Percentiles rank a stretch among this genome's conserved stretches.
Conservation (phyloP, 2,888 invertebrate genomes). For the Sceliomorpha sp. region DNA sequence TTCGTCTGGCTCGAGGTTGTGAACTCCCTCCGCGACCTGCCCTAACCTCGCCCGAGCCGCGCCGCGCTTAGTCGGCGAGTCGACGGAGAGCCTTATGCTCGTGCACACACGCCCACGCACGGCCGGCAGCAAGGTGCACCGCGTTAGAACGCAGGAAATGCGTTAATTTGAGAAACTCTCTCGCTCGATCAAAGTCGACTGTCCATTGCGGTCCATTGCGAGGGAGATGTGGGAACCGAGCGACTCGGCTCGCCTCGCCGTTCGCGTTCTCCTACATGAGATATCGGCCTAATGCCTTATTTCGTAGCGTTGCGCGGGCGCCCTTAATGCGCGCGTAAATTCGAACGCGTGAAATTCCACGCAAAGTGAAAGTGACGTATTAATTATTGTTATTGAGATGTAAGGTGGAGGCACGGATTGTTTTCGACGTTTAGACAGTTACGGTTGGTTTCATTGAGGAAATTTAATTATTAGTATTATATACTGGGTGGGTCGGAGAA, state of each 20-base stretch:
- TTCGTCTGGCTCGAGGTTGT: conserved; percentile 21
- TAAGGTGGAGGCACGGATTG: too few relatives aligned
- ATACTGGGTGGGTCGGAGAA: too few relatives aligned
- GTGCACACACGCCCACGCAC: conserved; percentile 46
- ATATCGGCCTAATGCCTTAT: too few relatives aligned
- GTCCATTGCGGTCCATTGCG: conserved; percentile 36
- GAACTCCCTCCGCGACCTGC: conserved; percentile 43
- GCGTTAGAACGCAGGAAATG: conserved; percentile 41
- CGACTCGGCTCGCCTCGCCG: conserved; percentile 4
- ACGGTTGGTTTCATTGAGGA: too few relatives aligned
- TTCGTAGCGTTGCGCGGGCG: too few relatives aligned
- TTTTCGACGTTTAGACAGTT: too few relatives aligned
- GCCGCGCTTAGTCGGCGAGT: conserved; percentile 13
- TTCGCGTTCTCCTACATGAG: conserved; percentile 11
- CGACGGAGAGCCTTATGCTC: conserved; percentile 14
- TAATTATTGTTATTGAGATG: too few relatives aligned
- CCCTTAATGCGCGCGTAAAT: too few relatives aligned
- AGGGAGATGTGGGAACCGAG: conserved; percentile 31
- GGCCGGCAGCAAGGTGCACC: conserved; percentile 43
- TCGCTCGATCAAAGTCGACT: conserved; percentile 26
- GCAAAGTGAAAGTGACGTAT: too few relatives aligned
- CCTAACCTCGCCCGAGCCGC: conserved; percentile 31
- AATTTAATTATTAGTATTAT: too few relatives aligned
- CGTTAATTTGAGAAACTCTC: conserved; percentile 53
- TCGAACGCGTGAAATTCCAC: too few relatives aligned